Base-by-base conservation (phyloP, 2,797 vertebrate genomes). In the Coendou prehensilis region DNA sequence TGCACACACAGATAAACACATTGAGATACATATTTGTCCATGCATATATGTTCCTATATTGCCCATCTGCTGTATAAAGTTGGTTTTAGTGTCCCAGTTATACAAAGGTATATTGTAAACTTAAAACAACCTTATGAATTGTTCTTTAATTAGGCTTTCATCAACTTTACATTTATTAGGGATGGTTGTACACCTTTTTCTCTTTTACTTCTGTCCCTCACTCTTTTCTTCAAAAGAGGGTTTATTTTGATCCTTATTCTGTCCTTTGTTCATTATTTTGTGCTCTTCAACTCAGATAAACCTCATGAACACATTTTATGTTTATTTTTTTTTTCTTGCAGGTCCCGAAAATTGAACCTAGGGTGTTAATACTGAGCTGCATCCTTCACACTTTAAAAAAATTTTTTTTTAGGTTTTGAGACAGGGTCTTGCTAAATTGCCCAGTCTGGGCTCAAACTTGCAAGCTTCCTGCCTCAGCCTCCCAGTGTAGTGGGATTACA, bases 11-110 rank as follows among this genome's bases (percentile, higher is more conserved):
- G 61, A 63, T 63, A 47, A 45, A 28, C 71, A 47, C 37, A 45
- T 28, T 15, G 23, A 26, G 0, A 78, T 33, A 2, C 45, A 33
- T 78, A 78, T 63, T 76, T 57, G 9, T 73, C 14, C 82, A 5
- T 20, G 8, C 37, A 28, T 69, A 52, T 78, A 23, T 26, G 59
- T 69, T 90, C 73, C 26, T 95, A 80, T 93, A 93, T 87, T 75
- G 22, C 10, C 73, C 22, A 91, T 47, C 47, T 80, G 22, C 82
- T 37, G 57, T 76, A 41, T 28, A 57, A 59, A 79, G 20, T 89
- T 93, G 13, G 20, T 81, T 18, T 88, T 89, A 52, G 1, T 50
- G 47, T 71, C 28, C 11, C 1, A 20, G 28, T 63, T 61, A 17
- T 82, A 78, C 3, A 67, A 61, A 71, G 7, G 5, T 82, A 30